These are phyloP conservation scores for Ciona savignyi DNA, from an alignment of 23 tunicate species.

Conservation along the genomic window DNA sequence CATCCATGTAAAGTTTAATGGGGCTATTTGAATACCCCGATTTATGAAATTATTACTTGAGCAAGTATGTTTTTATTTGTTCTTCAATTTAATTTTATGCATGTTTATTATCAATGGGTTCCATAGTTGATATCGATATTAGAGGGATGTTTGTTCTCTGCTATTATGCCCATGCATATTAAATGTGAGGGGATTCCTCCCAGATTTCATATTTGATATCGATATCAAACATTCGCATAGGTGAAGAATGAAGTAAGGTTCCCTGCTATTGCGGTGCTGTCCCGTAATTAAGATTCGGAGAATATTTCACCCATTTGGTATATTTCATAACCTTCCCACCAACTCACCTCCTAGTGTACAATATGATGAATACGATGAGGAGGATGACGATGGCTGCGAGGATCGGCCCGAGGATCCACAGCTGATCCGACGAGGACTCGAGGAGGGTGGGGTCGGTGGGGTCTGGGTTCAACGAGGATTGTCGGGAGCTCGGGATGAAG, in stretches of 20 bases:
- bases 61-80: no score
- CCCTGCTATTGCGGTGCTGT: no score
- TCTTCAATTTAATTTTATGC: no score
- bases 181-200: no score
- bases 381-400: constrained; percentile 47
- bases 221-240: not conserved
- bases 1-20: no score
- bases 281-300: not conserved
- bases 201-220: no score
- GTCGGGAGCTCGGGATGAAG: constrained; percentile 10
- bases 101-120: no score
- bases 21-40: no score
- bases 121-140: no score
- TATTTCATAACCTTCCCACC: not conserved
- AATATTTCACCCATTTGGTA: not conserved
- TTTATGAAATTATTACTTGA: no score
- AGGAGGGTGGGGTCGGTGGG: not conserved
- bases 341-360: constrained; percentile 43
- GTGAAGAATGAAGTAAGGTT: not conserved
- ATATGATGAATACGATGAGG: constrained; percentile 33
- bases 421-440: not conserved
- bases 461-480: not conserved
- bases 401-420: constrained; percentile 83
- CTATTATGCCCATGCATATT: no score
- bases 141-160: no score